Evolutionary conservation across 2,113 vertebrate genomes (phyloP).

Genomic region (Peromyscus leucopus): DNA sequence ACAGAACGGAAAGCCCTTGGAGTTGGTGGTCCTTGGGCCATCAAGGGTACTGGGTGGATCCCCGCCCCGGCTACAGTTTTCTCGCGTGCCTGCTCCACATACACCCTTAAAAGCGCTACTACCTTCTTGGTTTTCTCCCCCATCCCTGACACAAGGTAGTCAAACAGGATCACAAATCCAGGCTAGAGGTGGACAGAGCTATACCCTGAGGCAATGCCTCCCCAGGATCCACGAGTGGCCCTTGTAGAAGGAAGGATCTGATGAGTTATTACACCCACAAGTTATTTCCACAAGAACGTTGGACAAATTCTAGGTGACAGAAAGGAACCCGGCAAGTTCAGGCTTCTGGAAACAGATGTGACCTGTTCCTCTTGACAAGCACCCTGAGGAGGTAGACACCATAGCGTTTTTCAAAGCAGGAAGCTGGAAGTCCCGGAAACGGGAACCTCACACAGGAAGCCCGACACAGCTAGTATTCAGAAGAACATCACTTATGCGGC

Average conservation of each 20-base stretch:
- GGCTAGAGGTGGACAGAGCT: not conserved
- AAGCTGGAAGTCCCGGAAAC: not conserved
- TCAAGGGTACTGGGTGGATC: not conserved
- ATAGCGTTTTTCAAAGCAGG: not conserved
- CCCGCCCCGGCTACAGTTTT: not conserved
- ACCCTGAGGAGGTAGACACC: not conserved
- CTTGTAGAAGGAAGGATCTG: not conserved
- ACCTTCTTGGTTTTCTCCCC: not conserved
- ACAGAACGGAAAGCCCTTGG: not conserved
- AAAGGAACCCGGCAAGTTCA: not conserved
- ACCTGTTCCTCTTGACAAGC: not conserved
- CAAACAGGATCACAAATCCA: not conserved
- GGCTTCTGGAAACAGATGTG: not conserved
- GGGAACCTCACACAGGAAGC: not conserved
- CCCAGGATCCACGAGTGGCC: not conserved
- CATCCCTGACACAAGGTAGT: not conserved
- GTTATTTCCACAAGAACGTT: slow-evolving; percentile 21
- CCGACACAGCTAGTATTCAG: not conserved
- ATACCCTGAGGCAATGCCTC: not conserved
- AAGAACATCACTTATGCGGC: not conserved
- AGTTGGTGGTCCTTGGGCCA: not conserved
- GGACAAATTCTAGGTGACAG: not conserved
- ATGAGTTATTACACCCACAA: not conserved
- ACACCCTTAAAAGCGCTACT: not conserved
- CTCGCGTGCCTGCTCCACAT: not conserved